These are phyloP conservation scores for Adela reaumurella DNA, from an alignment of 2,888 invertebrate species.

Conservation along the genomic window DNA sequence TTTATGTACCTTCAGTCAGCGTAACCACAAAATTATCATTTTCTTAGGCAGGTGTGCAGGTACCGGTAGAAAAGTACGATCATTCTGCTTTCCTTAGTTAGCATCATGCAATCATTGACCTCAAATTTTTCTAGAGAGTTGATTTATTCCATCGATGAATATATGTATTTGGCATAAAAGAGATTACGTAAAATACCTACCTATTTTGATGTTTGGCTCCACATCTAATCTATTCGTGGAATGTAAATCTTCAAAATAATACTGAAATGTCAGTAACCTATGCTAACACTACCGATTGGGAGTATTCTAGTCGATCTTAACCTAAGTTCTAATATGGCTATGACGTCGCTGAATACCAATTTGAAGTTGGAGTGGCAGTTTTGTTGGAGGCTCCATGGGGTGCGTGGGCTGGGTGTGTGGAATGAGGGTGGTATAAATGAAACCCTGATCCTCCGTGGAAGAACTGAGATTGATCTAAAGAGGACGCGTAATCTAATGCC, in stretches of 20 bases:
- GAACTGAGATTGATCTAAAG: constrained; percentile 79
- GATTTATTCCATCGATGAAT: too few relatives aligned
- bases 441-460: constrained; percentile 78
- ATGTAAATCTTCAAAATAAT: neutral
- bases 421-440: constrained; percentile 79
- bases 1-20: too few relatives aligned
- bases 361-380: constrained; percentile 65
- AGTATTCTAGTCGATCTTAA: neutral
- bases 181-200: too few relatives aligned
- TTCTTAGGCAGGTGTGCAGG: too few relatives aligned
- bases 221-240: too few relatives aligned
- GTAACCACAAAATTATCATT: too few relatives aligned
- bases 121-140: too few relatives aligned
- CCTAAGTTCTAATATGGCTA: constrained; percentile 42
- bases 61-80: too few relatives aligned
- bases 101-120: too few relatives aligned
- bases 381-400: constrained; percentile 50
- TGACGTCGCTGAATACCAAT: constrained; percentile 78
- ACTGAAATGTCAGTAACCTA: neutral
- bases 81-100: too few relatives aligned
- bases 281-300: neutral
- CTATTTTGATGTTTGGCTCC: too few relatives aligned
- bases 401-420: constrained; percentile 35
- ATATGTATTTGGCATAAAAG: too few relatives aligned
- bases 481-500: constrained; percentile 63